These are phyloP conservation scores for Torymus tubicola DNA, from an alignment of 2,888 invertebrate species.

Conservation along the genomic window DNA sequence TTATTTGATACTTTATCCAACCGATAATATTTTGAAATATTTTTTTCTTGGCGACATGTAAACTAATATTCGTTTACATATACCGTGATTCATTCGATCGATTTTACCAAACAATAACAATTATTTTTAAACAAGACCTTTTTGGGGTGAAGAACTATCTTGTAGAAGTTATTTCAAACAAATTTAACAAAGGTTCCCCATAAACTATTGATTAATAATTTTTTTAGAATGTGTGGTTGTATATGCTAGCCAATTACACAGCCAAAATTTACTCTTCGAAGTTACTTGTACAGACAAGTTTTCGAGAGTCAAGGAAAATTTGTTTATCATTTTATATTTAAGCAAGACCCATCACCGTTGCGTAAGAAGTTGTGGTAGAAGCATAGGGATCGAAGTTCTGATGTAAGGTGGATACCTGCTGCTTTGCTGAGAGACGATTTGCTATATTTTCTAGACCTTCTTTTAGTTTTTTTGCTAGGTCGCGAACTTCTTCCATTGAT, in stretches of 20 bases:
- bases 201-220: background rate
- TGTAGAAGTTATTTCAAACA: too few species aligned
- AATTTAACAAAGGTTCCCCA: background rate
- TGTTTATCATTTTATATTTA: conserved; percentile 56
- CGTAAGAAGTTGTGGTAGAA: conserved; percentile 67
- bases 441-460: conserved; percentile 69
- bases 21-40: too few species aligned
- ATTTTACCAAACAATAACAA: too few species aligned
- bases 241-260: conserved; percentile 54
- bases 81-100: too few species aligned
- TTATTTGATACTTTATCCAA: too few species aligned
- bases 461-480: conserved; percentile 69
- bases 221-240: conserved; percentile 30
- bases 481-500: conserved; percentile 69
- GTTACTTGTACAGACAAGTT: conserved; percentile 53
- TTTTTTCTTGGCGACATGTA: too few species aligned
- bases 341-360: conserved; percentile 70
- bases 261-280: conserved; percentile 50
- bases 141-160: too few species aligned
- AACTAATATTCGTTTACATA: too few species aligned
- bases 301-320: conserved; percentile 42
- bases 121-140: too few species aligned
- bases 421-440: conserved; percentile 69
- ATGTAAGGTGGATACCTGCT: conserved; percentile 74
- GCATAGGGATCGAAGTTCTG: conserved; percentile 70